Conservation (phyloP, 2,797 vertebrate genomes). For the Danio albolineatus region DNA sequence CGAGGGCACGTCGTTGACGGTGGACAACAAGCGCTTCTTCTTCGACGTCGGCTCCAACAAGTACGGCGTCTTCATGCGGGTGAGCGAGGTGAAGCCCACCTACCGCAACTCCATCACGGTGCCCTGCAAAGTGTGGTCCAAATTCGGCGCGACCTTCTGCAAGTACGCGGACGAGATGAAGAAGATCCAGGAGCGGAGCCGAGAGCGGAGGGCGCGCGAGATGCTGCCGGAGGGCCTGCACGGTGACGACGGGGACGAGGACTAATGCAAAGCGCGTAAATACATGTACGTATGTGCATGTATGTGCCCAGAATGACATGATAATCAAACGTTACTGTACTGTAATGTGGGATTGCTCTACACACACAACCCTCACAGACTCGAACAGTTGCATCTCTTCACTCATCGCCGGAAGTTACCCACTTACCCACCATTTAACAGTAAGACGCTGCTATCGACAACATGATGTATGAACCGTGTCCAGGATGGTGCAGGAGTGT, state of each 20-base stretch:
- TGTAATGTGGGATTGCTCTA: conserved; percentile 84
- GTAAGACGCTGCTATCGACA: conserved; percentile 99
- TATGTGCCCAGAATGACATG: conserved; percentile 71
- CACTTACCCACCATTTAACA: conserved; percentile 97
- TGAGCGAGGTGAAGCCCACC: conserved; percentile 97
- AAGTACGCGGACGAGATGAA: conserved; percentile 99
- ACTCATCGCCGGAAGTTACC: conserved; percentile 96
- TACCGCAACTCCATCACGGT: conserved; percentile 99
- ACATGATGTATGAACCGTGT: conserved; percentile 99
- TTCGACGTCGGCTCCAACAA: conserved; percentile 98
- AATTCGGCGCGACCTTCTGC: conserved; percentile 96
- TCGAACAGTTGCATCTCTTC: conserved; percentile 86
- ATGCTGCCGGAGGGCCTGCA: conserved; percentile 84
- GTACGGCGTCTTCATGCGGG: conserved; percentile 98
- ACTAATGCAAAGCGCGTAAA: conserved; percentile 72
- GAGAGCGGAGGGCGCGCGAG: conserved; percentile 92
- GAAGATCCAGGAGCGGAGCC: conserved; percentile 97
- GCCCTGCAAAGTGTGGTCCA: conserved; percentile 98
- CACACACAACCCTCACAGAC: conserved; percentile 89
- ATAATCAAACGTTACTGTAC: conserved; percentile 74
- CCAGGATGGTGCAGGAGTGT: conserved; percentile 99
- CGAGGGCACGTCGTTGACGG: conserved; percentile 96
- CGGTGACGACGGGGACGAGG: conserved; percentile 87
- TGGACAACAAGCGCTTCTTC: conserved; percentile 99
- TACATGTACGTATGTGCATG: background rate